Conservation (phyloP, 2,113 vertebrate species). For the Oryzias melastigma region DNA sequence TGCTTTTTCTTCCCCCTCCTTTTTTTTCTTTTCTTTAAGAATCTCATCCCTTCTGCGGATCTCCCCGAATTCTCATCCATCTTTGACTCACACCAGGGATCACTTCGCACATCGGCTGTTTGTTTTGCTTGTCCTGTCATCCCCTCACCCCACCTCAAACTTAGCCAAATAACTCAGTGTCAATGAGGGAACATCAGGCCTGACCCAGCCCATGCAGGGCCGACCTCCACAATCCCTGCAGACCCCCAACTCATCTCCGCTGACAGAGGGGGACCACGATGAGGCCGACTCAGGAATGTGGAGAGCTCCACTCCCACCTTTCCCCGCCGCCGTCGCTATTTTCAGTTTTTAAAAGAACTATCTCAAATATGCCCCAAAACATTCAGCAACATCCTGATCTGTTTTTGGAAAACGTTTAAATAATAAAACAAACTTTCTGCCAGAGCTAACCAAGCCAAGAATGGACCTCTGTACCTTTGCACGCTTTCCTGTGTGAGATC, state of each 20-base stretch:
- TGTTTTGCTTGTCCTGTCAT: constrained; percentile 81
- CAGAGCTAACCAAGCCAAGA: not conserved
- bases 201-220: constrained; percentile 28
- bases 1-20: constrained; percentile 6
- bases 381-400: not conserved
- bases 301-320: constrained; percentile 8
- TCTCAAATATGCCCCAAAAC: not conserved
- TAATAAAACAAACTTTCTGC: not conserved
- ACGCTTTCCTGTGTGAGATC: constrained; percentile 94
- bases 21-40: constrained; percentile 6
- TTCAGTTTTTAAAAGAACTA: constrained; percentile 29
- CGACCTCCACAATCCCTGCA: constrained; percentile 48
- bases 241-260: constrained; percentile 56
- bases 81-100: constrained; percentile 67
- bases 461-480: constrained; percentile 84
- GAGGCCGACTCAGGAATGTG: constrained; percentile 38
- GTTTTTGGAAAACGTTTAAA: not conserved
- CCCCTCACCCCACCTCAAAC: constrained; percentile 49
- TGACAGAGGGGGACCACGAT: constrained; percentile 55
- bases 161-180: constrained; percentile 69
- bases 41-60: constrained; percentile 16
- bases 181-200: constrained; percentile 50
- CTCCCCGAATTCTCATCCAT: constrained; percentile 43
- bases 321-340: constrained; percentile 13
- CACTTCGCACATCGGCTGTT: constrained; percentile 81